Percentiles rank a stretch among this genome's conserved stretches.
phyloP scores from a whole-genome alignment of 2,888 invertebrate species.

The Catocala sponsa region DNA sequence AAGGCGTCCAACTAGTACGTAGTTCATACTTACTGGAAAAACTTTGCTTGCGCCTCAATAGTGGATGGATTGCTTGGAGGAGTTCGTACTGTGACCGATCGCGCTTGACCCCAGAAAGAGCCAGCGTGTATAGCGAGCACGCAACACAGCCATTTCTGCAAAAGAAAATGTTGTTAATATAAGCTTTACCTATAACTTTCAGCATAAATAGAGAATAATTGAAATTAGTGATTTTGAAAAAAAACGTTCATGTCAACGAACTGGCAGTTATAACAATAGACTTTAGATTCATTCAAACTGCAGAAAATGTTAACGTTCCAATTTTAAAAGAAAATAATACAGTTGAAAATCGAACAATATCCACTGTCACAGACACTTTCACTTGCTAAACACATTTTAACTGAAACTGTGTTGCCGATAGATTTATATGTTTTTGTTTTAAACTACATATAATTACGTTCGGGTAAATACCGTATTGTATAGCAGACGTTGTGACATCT shows the following conservation, averaged over 20 bases:
- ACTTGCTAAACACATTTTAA: slow-evolving; percentile 22
- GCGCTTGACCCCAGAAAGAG: slow-evolving; percentile 61
- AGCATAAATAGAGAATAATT: too few species aligned
- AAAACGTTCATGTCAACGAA: neutral
- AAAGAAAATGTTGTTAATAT: neutral
- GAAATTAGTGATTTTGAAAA: neutral
- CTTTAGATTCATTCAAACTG: neutral
- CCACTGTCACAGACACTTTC: slow-evolving; percentile 47
- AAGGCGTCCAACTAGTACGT: too few species aligned
- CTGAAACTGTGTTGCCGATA: slow-evolving; percentile 2
- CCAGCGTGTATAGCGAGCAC: slow-evolving; percentile 64
- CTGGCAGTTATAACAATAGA: neutral
- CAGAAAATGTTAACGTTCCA: slow-evolving; percentile 2
- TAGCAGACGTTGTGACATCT: slow-evolving; percentile 79
- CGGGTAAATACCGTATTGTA: slow-evolving; percentile 67
- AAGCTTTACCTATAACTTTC: neutral
- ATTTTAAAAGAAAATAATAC: slow-evolving; percentile 4
- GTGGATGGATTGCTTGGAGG: slow-evolving; percentile 70
- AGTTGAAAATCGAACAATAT: slow-evolving; percentile 17
- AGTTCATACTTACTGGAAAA: slow-evolving; percentile 81
- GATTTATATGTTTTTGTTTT: slow-evolving; percentile 9
- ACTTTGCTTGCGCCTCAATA: slow-evolving; percentile 82
- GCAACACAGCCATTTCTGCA: slow-evolving; percentile 78
- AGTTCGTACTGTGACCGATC: slow-evolving; percentile 59
- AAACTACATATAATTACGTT: slow-evolving; percentile 25